phyloP scores from a whole-genome alignment of 1,140 invertebrate genomes.

The Drosophila bipectinata region DNA sequence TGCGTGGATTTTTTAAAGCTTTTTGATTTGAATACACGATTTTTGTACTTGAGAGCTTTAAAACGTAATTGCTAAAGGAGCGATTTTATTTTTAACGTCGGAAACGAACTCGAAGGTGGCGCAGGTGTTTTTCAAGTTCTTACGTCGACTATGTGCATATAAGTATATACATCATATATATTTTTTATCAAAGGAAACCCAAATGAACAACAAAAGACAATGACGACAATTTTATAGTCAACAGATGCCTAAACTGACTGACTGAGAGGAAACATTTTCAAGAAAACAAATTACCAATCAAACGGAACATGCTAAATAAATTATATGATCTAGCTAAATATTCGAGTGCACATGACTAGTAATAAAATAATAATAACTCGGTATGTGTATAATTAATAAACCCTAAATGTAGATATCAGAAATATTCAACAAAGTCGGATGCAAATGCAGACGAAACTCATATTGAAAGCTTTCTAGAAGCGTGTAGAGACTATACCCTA shows the following conservation, averaged over 20 bases:
- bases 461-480: slow-evolving; percentile 72
- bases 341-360: slow-evolving; percentile 51
- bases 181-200: slow-evolving; percentile 41
- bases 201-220: slow-evolving; percentile 67
- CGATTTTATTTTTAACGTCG: slow-evolving; percentile 47
- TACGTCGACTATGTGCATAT: slow-evolving; percentile 46
- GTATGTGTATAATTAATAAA: slow-evolving; percentile 64
- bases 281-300: slow-evolving; percentile 41
- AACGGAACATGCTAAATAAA: slow-evolving; percentile 45
- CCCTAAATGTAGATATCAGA: slow-evolving; percentile 64
- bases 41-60: slow-evolving; percentile 81
- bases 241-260: slow-evolving; percentile 81
- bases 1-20: slow-evolving; percentile 66
- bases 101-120: slow-evolving; percentile 23
- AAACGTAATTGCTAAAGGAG: slow-evolving; percentile 46
- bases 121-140: slow-evolving; percentile 52
- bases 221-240: slow-evolving; percentile 77
- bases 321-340: slow-evolving; percentile 65
- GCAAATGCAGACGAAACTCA: slow-evolving; percentile 62
- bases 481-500: slow-evolving; percentile 74
- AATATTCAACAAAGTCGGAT: slow-evolving; percentile 46
- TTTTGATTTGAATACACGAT: slow-evolving; percentile 68
- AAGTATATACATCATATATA: slow-evolving; percentile 28
- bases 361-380: slow-evolving; percentile 33
- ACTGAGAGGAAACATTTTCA: slow-evolving; percentile 55